Conservation (phyloP, 1,140 invertebrate species). For the Euwallacea fornicatus region DNA sequence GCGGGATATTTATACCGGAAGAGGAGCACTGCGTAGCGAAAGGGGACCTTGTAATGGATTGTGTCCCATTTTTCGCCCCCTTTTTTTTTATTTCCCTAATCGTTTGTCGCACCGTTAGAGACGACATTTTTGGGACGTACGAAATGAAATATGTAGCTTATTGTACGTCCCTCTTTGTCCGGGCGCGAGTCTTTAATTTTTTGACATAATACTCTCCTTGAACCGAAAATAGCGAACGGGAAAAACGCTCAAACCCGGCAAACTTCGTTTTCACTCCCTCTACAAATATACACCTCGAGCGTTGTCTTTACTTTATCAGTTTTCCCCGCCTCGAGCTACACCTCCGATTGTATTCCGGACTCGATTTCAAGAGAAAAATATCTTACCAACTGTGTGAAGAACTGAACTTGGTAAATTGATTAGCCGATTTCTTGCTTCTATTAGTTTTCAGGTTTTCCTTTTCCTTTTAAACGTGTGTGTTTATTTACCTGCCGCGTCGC, state of each 20-base stretch:
- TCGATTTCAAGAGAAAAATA: constrained; percentile 14
- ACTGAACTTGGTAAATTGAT: constrained; percentile 11
- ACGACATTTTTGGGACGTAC: constrained; percentile 17
- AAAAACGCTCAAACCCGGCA: no score
- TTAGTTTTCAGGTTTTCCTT: constrained; percentile 6
- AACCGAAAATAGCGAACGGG: no score
- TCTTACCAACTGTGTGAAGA: constrained; percentile 10
- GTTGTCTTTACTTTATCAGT: constrained; percentile 9
- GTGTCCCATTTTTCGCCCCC: constrained; percentile 33
- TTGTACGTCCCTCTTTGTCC: not conserved
- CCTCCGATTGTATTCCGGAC: constrained; percentile 11
- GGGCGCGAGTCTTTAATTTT: not conserved
- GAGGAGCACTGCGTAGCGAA: constrained; percentile 23
- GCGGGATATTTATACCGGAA: constrained; percentile 33
- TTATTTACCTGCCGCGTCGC: no score
- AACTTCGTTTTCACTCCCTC: no score
- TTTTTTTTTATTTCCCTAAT: constrained; percentile 32
- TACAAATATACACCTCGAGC: no score
- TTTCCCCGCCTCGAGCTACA: constrained; percentile 5
- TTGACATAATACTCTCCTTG: no score
- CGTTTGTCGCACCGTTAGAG: constrained; percentile 30
- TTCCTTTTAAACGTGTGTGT: no score
- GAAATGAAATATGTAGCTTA: constrained; percentile 20
- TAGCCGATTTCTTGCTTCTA: constrained; percentile 9
- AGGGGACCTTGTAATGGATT: constrained; percentile 32